Conservation (phyloP, 1,140 invertebrate species). For the Neodiprion fabricii region DNA sequence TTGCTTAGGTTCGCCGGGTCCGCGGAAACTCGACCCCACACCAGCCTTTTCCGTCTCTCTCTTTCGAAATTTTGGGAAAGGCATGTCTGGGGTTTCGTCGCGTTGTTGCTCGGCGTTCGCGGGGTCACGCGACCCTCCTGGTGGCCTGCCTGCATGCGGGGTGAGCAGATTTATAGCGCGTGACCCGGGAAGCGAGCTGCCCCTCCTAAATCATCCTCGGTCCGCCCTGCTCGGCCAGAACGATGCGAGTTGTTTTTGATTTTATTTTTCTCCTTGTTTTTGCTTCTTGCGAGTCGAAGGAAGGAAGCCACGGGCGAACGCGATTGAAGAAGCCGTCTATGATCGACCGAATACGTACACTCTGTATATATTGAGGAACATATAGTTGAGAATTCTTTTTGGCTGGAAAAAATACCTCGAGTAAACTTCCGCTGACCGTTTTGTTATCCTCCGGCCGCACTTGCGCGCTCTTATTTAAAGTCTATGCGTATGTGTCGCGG, state of each 20-base stretch:
- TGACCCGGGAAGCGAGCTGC: slow-evolving; percentile 35
- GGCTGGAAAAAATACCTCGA: neutral
- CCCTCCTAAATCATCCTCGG: slow-evolving; percentile 37
- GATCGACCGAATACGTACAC: neutral
- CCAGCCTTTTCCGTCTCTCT: too few relatives aligned
- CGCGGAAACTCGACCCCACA: too few relatives aligned
- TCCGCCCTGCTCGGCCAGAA: slow-evolving; percentile 17
- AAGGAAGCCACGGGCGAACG: neutral
- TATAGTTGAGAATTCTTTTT: too few relatives aligned
- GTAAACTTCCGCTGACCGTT: neutral
- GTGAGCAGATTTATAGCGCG: slow-evolving; percentile 36
- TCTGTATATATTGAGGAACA: neutral
- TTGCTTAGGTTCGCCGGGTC: too few relatives aligned
- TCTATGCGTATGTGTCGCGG: neutral
- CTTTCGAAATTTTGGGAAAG: too few relatives aligned
- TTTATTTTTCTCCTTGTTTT: neutral
- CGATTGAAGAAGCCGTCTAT: slow-evolving; percentile 10
- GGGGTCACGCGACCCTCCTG: neutral
- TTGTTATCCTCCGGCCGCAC: neutral
- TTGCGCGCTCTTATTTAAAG: neutral
- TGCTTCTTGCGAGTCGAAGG: neutral
- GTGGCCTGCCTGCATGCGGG: slow-evolving; percentile 5
- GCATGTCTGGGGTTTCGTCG: neutral
- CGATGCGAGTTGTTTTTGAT: neutral
- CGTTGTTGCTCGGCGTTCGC: neutral